Percentiles rank a stretch among this genome's conserved stretches.
phyloP scores from a whole-genome alignment of 2,888 invertebrate species.

The Apoda limacodes region DNA sequence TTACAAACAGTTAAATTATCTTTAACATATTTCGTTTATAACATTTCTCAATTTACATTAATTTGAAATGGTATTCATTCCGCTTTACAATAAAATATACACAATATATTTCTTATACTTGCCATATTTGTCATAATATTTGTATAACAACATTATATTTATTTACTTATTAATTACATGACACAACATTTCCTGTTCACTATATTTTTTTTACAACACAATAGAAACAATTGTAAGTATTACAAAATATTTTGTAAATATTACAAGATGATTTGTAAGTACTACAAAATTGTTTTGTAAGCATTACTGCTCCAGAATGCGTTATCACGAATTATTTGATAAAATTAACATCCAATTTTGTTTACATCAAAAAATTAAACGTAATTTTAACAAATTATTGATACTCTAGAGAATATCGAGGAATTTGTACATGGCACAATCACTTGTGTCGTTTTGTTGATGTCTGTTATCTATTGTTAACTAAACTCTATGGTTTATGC shows the following conservation, averaged over 20 bases:
- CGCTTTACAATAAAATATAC: conserved; percentile 68
- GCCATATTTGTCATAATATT: conserved; percentile 60
- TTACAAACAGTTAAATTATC: conserved; percentile 69
- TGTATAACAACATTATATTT: conserved; percentile 52
- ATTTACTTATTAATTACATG: conserved; percentile 59
- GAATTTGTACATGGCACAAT: conserved; percentile 46
- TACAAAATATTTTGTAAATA: no score
- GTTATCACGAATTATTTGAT: conserved; percentile 24
- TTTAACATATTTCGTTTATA: conserved; percentile 64
- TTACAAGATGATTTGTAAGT: no score
- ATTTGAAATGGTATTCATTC: conserved; percentile 63
- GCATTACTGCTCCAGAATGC: no score
- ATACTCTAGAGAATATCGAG: conserved; percentile 22
- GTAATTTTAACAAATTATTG: no score
- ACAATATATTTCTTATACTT: conserved; percentile 42
- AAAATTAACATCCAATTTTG: no score
- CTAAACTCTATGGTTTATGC: conserved; percentile 26
- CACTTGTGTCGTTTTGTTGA: conserved; percentile 35
- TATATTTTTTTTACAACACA: no score
- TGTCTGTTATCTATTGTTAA: conserved; percentile 22
- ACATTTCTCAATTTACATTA: conserved; percentile 65
- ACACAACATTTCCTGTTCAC: conserved; percentile 58
- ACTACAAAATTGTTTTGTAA: no score
- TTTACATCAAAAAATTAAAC: no score
- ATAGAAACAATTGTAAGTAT: no score